Conservation (phyloP, 2,113 vertebrate genomes). For the Cinclus cinclus region DNA sequence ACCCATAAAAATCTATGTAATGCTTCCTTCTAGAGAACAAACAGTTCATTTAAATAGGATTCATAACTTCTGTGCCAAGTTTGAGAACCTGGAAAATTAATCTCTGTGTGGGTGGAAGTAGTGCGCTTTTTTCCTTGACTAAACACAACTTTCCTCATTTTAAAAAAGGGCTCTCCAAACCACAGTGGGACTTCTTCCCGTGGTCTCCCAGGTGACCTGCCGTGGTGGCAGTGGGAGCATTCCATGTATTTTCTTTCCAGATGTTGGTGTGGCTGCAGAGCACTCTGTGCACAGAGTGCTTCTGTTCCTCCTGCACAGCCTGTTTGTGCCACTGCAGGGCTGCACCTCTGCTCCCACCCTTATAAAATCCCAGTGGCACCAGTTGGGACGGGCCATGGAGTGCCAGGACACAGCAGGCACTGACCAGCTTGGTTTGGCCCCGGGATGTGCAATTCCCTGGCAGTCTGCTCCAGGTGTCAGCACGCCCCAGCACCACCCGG, state of each 20-base stretch:
- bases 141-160: neutral
- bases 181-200: neutral
- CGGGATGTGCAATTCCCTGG: neutral
- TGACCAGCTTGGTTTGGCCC: neutral
- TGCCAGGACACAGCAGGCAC: neutral
- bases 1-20: neutral
- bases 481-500: fast-evolving
- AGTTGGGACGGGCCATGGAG: neutral
- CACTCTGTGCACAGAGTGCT: neutral
- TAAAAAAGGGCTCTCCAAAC: neutral
- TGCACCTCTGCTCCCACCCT: fast-evolving
- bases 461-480: neutral
- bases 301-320: neutral
- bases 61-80: neutral
- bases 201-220: neutral
- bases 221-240: fast-evolving
- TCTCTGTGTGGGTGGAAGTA: neutral
- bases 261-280: neutral
- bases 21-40: neutral
- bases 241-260: neutral
- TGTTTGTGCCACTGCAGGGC: neutral
- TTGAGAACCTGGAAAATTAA: neutral
- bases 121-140: neutral
- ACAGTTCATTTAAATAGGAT: neutral
- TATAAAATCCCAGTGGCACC: neutral